Evolutionary conservation across 2,113 vertebrate species (phyloP).

Genomic region (Lipophrys pholis): DNA sequence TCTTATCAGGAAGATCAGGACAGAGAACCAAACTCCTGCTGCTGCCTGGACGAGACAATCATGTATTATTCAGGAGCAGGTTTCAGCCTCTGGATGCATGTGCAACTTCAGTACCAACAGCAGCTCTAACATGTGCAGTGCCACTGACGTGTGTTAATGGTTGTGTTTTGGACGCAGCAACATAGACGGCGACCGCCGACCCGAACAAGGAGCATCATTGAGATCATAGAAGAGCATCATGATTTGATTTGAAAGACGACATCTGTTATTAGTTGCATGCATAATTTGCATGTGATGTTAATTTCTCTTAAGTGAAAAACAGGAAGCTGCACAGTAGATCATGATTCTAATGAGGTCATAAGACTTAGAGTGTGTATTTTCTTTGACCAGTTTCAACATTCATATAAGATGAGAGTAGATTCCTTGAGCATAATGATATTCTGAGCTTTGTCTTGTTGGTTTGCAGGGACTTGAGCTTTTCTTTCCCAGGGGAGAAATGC

Average conservation of each 20-base stretch:
- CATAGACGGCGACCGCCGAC: neutral
- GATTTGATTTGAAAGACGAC: constrained; percentile 11
- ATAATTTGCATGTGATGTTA: constrained; percentile 55
- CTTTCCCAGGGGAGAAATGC: too few relatives aligned
- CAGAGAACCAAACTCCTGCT: constrained; percentile 7
- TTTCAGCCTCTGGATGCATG: constrained; percentile 7
- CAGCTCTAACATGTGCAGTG: neutral
- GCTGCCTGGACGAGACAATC: neutral
- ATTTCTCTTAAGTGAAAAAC: constrained; percentile 22
- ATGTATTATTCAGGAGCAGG: constrained; percentile 44
- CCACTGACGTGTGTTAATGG: neutral
- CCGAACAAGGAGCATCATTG: constrained; percentile 25
- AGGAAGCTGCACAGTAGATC: constrained; percentile 20
- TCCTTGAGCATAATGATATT: too few relatives aligned
- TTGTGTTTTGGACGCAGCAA: neutral
- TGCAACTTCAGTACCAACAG: neutral
- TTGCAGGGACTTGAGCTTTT: too few relatives aligned
- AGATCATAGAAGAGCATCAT: constrained; percentile 13
- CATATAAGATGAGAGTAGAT: too few relatives aligned
- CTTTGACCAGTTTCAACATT: neutral
- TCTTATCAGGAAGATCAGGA: constrained; percentile 10
- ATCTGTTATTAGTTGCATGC: constrained; percentile 32
- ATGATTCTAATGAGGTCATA: constrained; percentile 29
- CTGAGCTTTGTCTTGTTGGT: too few relatives aligned
- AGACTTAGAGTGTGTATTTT: constrained; percentile 12